Base-by-base conservation (phyloP, 2,888 invertebrate genomes). In the Eupithecia abbreviata region DNA sequence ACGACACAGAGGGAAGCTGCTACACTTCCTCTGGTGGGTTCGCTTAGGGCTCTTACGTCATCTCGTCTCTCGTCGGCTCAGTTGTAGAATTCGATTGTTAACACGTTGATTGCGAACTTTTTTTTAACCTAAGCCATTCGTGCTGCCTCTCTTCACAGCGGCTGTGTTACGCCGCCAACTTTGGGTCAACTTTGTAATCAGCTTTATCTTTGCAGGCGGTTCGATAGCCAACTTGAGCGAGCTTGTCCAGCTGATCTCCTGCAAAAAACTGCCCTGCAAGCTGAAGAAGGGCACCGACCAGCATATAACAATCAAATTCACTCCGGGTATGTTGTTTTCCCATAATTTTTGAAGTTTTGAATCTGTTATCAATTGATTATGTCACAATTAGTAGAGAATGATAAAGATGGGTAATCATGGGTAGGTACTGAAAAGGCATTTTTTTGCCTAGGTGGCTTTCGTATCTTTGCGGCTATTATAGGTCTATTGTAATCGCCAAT, bases 241-340 rank as follows among this genome's bases (percentile, higher is more conserved):
- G 0, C 91, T 92, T 51, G 96, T 97, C 15, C 90, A 91, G 73
- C 93, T 97, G 75, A 92, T 94, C 49, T 95, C 94, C 62, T 98
- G 98, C 87, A 95, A 96, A 18, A 95, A 95, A 79, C 90, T 93
- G 6, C 97, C 97, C 7, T 98, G 98, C 88, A 92, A 91, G 42
- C 91, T 98, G 55, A 96, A 95, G 86, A 96, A 96, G 83, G 96
- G 96, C 80, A 96, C 96, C 0, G 88, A 90, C 42, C 91, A 96
- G 69, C 84, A 89, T 68, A 95, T 97, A 72, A 90, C 91, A 70
- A 93, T 97, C 77, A 95, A 91, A 80, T 96, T 98, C 76, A 95
- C 88, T 51, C 96, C 97, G 75, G 95, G 96, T 96, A 90, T 89
- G 89, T n/a, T 68, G 7, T 42, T 58, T 18, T 55, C n/a, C 12